Conservation (phyloP, 2,113 vertebrate species). For the Anas platyrhynchos region DNA sequence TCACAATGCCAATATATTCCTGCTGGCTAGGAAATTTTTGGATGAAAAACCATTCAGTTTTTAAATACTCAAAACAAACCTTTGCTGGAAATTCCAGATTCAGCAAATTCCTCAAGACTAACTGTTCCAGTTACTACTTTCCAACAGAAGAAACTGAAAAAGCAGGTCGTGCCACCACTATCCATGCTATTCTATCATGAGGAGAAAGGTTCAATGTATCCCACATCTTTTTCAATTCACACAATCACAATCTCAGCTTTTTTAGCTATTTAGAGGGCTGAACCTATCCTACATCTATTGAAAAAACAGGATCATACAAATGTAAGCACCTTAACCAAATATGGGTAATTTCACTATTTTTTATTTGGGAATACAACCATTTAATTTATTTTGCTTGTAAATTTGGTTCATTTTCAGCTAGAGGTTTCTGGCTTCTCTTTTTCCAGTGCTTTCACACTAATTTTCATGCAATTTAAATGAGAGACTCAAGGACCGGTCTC, state of each 20-base stretch:
- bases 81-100: background rate
- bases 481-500: background rate
- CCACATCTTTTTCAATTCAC: background rate
- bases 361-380: background rate
- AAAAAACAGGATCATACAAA: background rate
- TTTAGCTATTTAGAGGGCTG: background rate
- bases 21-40: background rate
- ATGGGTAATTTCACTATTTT: background rate
- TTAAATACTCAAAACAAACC: background rate
- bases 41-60: background rate
- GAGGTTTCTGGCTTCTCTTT: background rate
- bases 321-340: background rate
- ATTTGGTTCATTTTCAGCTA: background rate
- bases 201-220: background rate
- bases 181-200: background rate
- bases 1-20: background rate
- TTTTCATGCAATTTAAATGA: conserved; percentile 48
- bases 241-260: background rate
- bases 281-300: background rate
- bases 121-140: background rate
- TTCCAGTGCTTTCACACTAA: background rate
- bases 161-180: background rate
- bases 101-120: background rate
- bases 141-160: background rate
- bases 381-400: background rate